A percentile compares a stretch with the other conserved stretches of the same genome.
Evolutionary conservation across 2,888 invertebrate species (phyloP).

Genomic region (Coleophora flavipennella): DNA sequence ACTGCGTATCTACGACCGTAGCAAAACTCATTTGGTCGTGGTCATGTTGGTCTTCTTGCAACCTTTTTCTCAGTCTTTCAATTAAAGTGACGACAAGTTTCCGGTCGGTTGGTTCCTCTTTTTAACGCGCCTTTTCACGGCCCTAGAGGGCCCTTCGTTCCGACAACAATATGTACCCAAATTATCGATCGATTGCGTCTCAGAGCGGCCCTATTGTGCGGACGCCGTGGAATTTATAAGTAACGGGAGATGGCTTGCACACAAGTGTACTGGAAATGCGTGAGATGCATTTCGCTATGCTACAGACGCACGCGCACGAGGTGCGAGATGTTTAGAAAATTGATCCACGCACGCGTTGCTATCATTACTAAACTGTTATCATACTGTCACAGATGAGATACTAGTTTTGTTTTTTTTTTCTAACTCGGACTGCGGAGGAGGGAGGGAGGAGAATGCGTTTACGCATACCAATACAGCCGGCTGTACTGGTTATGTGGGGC

Average conservation of each 20-base stretch:
- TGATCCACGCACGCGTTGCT: not conserved
- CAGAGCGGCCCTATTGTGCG: slow-evolving; percentile 43
- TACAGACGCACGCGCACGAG: slow-evolving; percentile 18
- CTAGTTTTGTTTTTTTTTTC: too few relatives aligned
- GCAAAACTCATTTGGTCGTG: slow-evolving; percentile 27
- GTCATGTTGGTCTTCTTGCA: slow-evolving; percentile 38
- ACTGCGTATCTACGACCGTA: too few relatives aligned
- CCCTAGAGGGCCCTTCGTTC: slow-evolving; percentile 32
- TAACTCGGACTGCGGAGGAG: too few relatives aligned
- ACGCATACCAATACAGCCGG: too few relatives aligned
- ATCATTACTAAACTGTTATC: not conserved
- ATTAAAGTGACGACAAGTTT: slow-evolving; percentile 43
- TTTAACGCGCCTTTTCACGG: slow-evolving; percentile 34
- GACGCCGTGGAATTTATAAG: slow-evolving; percentile 45
- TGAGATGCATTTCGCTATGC: slow-evolving; percentile 47
- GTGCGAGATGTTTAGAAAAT: slow-evolving; percentile 11
- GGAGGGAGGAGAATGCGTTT: too few relatives aligned
- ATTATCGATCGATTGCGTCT: slow-evolving; percentile 45
- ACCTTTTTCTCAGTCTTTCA: slow-evolving; percentile 37
- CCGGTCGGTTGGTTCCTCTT: slow-evolving; percentile 34
- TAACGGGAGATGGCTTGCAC: slow-evolving; percentile 55
- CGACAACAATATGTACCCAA: slow-evolving; percentile 46
- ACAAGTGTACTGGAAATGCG: slow-evolving; percentile 35
- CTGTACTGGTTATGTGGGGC: too few relatives aligned
- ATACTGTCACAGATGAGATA: too few relatives aligned